Evolutionary conservation across 2,797 vertebrate species (phyloP).

Genomic region (Siniperca scherzeri): DNA sequence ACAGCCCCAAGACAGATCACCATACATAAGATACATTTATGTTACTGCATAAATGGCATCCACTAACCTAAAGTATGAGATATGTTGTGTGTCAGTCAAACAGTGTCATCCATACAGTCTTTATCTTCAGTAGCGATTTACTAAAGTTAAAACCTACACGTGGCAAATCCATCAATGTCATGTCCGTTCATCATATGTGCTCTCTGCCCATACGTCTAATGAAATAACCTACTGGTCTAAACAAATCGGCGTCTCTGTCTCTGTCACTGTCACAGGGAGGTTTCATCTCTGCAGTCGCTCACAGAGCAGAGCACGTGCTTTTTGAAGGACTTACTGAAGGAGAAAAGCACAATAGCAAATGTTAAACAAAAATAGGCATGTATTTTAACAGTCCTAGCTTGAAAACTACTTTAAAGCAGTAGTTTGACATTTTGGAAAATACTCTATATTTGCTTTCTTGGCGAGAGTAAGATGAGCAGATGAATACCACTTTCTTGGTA

Average conservation of each 20-base stretch:
- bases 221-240: conserved; percentile 76
- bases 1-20: background rate
- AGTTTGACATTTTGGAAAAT: conserved; percentile 9
- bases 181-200: conserved; percentile 58
- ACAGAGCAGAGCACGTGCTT: conserved; percentile 7
- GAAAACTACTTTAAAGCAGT: background rate
- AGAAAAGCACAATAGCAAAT: conserved; percentile 21
- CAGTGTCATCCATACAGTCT: conserved; percentile 55
- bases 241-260: conserved; percentile 73
- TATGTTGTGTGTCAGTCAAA: conserved; percentile 41
- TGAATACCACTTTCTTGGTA: background rate
- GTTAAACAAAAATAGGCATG: background rate
- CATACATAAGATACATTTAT: background rate
- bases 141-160: conserved; percentile 45
- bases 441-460: background rate
- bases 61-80: conserved; percentile 40
- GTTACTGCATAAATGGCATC: conserved; percentile 23
- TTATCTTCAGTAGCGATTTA: conserved; percentile 54
- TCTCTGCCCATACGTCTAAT: conserved; percentile 70
- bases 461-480: background rate
- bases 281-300: conserved; percentile 38
- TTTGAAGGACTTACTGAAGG: conserved; percentile 64
- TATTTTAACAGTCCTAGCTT: background rate
- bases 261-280: conserved; percentile 68
- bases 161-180: conserved; percentile 77